Base-by-base conservation (phyloP, 2,888 invertebrate species). In the Heterodera filipjevi region DNA sequence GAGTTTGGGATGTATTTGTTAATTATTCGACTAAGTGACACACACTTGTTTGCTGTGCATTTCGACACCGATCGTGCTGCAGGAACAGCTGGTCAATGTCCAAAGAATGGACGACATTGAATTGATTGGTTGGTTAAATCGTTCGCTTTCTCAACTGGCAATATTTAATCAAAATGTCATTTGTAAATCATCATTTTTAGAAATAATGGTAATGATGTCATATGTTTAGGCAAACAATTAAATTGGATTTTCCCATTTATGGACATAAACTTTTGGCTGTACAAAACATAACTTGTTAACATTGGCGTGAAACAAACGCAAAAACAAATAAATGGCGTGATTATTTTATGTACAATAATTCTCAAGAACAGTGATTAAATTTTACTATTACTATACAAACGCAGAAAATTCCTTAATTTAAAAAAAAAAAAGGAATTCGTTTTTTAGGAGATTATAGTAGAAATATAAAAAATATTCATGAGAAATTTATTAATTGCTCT, bases 21-120 rank as follows among this genome's bases (percentile, higher is more conserved):
- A 10, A 59, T 27, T 59, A 12, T n/a, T 22, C 59, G 27, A 59
- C 35, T 68, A n/a, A 68, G 46, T 22, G 27, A 59, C 35, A 77
- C 33, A 71, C 59, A 77, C 77, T 53, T 73, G 86, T 86, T 73
- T 83, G 72, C 84, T 83, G 70, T 86, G 78, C 22, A 82, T 82
- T 78, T 87, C 87, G 19, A 85, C 81, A 14, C 81, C 84, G 16
- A 86, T 83, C 76, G 86, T 85, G 70, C 80, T 78, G 59, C 73
- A 49, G 27, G 72, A 66, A 73, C 80, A 79, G 27, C 73, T 71
- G 19, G 70, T 30, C 66, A 79, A 30, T 0, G 80, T 79, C 66
- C 66, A 66, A 33, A 64, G 32, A 19, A 49, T 30, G 10, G 33
- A 33, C 32, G 75, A 46, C 39, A 59, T n/a, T 44, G 49, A 16